Conservation (phyloP, 2,113 vertebrate species). For the Plecotus auritus region DNA sequence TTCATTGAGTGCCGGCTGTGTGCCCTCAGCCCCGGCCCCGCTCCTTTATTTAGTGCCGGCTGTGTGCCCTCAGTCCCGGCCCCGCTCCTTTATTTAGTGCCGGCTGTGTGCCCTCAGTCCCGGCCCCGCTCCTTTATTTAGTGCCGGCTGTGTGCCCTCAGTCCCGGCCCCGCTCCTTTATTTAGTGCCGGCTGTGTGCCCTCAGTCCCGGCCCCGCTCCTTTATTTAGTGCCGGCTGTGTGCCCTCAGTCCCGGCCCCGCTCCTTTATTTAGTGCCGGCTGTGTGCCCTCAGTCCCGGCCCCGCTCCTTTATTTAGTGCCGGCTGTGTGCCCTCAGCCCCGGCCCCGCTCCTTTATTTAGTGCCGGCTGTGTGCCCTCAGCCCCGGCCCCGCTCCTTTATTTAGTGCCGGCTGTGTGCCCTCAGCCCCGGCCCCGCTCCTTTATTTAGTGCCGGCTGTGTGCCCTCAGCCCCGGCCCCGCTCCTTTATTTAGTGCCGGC, state of each 20-base stretch:
- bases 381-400: fast-evolving
- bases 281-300: neutral
- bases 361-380: fast-evolving
- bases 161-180: fast-evolving
- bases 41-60: fast-evolving
- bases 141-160: fast-evolving
- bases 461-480: fast-evolving
- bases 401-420: fast-evolving
- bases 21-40: fast-evolving
- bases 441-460: fast-evolving
- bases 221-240: fast-evolving
- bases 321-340: fast-evolving
- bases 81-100: fast-evolving
- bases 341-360: fast-evolving
- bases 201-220: fast-evolving
- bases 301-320: fast-evolving
- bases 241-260: fast-evolving
- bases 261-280: fast-evolving
- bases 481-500: fast-evolving
- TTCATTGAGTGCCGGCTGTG: fast-evolving
- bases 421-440: fast-evolving
- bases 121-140: fast-evolving
- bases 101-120: fast-evolving
- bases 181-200: fast-evolving
- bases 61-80: neutral